These are phyloP conservation scores for Mesembrinibis cayennensis DNA, from an alignment of 2,113 vertebrate species.

Conservation along the genomic window DNA sequence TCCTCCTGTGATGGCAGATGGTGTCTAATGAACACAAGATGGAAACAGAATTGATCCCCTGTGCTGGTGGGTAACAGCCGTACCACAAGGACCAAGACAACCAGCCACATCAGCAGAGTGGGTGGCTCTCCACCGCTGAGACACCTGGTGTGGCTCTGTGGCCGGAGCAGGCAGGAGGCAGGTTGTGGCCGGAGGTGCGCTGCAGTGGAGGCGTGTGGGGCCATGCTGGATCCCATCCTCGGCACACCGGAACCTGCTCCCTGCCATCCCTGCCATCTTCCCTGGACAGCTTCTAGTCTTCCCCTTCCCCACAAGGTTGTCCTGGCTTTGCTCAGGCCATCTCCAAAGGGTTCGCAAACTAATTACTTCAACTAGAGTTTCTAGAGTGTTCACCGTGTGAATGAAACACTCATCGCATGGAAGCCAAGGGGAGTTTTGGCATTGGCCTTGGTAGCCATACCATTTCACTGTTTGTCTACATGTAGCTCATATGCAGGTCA, in stretches of 20 bases:
- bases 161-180: not conserved
- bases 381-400: accelerated
- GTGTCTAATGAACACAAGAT: not conserved
- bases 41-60: not conserved
- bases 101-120: accelerated
- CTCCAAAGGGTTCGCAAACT: not conserved
- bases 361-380: not conserved
- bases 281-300: not conserved
- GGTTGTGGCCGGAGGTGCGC: not conserved
- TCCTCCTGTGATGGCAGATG: not conserved
- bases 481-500: not conserved
- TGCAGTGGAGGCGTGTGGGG: accelerated
- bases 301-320: not conserved
- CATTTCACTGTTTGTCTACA: not conserved
- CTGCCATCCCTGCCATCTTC: not conserved
- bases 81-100: not conserved
- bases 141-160: not conserved
- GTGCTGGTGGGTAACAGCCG: accelerated
- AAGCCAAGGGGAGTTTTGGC: not conserved
- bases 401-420: accelerated
- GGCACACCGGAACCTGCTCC: accelerated
- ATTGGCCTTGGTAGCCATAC: accelerated
- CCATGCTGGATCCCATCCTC: not conserved
- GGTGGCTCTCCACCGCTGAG: accelerated
- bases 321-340: not conserved